Evolutionary conservation across 2,888 invertebrate genomes (phyloP), one percentile per base, ranked within the genome.

Genomic region (Schrankia costaestrigalis): DNA sequence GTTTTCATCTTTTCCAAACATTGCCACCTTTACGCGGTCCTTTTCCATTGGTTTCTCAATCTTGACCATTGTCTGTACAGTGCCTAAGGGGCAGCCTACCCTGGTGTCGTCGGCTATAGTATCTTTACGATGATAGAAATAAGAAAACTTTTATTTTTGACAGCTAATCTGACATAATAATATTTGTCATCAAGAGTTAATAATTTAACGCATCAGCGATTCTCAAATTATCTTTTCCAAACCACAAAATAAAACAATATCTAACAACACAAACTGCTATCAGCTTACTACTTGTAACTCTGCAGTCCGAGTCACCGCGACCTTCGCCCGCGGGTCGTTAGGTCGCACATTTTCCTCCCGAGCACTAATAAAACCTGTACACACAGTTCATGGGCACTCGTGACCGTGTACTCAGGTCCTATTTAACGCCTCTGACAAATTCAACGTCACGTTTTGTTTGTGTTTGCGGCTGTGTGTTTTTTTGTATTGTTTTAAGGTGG

Each of bases 241-340:
- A 18, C n/a, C n/a, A n/a, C n/a, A 18, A 18, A 8, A 18, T 2
- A 18, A 18, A 8, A 2, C 18, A 18, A 2, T 2, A n/a, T 18
- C n/a, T 8, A 8, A 17, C 8, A 9, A 11, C 8, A 2, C 5
- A 6, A 9, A 2, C 11, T 28, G 37, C 37, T 28, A 3, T 6
- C 25, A n/a, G 31, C 28, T 25, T 10, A 14, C 28, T 21, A 28
- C 23, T 26, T 7, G 18, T 3, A 15, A 14, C 13, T 7, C 19
- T 17, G 10, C 30, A 2, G 27, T 19, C 18, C 24, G 26, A 17
- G 32, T 37, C 37, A 22, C 33, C 21, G 26, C 46, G 68, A 72
- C 76, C 76, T 75, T 65, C 62, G 60, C 34, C 57, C 46, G 43
- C 53, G 25, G 55, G 57, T 56, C 57, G 49, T 34, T 34, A 29